Percentiles rank a stretch among this genome's conserved stretches.
Conservation (phyloP, 2,113 vertebrate species). For the Larimichthys crocea region DNA sequence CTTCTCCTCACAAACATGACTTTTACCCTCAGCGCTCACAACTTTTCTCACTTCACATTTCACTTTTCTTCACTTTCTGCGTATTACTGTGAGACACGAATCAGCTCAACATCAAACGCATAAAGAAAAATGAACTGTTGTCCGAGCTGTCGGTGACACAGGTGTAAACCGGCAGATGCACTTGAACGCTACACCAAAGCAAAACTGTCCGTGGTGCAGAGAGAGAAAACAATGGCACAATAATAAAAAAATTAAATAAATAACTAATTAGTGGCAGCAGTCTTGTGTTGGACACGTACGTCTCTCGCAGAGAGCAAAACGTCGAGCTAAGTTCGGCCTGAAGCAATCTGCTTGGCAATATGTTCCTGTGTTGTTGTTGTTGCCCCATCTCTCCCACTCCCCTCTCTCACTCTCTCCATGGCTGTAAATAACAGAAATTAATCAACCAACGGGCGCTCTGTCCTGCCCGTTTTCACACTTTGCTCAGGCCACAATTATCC, state of each 20-base stretch:
- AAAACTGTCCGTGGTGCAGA: background rate
- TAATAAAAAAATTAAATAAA: constrained; percentile 46
- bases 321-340: constrained; percentile 31
- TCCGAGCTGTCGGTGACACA: background rate
- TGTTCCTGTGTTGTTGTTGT: constrained; percentile 60
- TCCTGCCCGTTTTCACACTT: constrained; percentile 32
- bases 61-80: background rate
- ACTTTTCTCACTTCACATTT: background rate
- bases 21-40: background rate
- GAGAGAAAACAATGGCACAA: background rate
- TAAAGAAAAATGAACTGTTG: background rate
- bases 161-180: constrained; percentile 17
- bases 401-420: background rate
- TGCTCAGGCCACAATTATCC: constrained; percentile 16
- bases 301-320: constrained; percentile 44
- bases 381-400: background rate
- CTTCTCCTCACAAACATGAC: constrained; percentile 5
- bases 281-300: constrained; percentile 44
- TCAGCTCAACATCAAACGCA: background rate
- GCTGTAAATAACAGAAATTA: constrained; percentile 59
- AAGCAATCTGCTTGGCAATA: constrained; percentile 73
- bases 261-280: constrained; percentile 56
- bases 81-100: background rate
- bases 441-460: constrained; percentile 20
- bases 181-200: background rate